Conservation (phyloP, 1,140 invertebrate genomes). For the Leptinotarsa texana region DNA sequence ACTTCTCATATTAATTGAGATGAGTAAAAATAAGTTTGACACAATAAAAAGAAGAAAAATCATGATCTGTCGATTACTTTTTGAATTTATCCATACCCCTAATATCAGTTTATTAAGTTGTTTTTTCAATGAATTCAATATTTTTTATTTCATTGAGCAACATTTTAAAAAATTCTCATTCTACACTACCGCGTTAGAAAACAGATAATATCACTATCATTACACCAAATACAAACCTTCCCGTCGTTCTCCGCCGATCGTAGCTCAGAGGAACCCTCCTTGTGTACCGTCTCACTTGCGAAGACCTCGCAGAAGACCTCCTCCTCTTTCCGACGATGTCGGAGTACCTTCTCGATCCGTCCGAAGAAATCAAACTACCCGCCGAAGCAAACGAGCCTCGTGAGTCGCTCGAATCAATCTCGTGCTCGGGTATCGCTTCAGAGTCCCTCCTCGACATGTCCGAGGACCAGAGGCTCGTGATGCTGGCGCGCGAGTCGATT, state of each 20-base stretch:
- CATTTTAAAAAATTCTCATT: no score
- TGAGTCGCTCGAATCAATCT: constrained; percentile 51
- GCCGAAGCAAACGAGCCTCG: constrained; percentile 49
- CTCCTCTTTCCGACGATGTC: constrained; percentile 47
- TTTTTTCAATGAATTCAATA: no score
- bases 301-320: constrained; percentile 47
- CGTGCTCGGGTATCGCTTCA: constrained; percentile 54
- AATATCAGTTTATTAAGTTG: no score
- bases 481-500: constrained; percentile 52
- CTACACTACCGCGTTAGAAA: not conserved
- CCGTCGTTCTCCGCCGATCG: constrained; percentile 56
- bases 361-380: constrained; percentile 40
- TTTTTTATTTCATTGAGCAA: no score
- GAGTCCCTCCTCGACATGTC: constrained; percentile 54
- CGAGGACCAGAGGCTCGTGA: constrained; percentile 53
- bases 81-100: no score
- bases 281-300: constrained; percentile 53
- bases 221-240: constrained; percentile 48
- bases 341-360: constrained; percentile 53
- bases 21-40: no score
- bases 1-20: no score
- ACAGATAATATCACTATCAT: not conserved
- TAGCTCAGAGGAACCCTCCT: constrained; percentile 53
- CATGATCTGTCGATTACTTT: no score
- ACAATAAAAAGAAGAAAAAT: no score